These are phyloP conservation scores for Chrysomela aeneicollis DNA, from an alignment of 2,888 invertebrate species.

Conservation along the genomic window DNA sequence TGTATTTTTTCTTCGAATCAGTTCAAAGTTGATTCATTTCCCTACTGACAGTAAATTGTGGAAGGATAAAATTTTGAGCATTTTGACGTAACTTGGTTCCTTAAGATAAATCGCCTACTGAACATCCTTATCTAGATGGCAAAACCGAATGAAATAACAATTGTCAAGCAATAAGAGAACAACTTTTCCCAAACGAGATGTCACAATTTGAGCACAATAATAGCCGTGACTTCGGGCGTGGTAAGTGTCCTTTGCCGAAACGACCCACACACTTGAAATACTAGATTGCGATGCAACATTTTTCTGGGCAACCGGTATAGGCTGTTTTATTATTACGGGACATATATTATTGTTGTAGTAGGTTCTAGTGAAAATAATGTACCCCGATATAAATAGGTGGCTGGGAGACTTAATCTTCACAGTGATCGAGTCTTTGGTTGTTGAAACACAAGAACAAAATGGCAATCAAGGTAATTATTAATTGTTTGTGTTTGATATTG, in stretches of 20 bases:
- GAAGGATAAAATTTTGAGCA: no score
- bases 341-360: not conserved
- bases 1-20: no score
- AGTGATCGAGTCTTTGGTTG: not conserved
- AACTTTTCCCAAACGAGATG: not conserved
- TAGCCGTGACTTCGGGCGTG: slow-evolving; percentile 3
- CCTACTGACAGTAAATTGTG: no score
- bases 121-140: not conserved
- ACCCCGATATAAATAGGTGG: not conserved
- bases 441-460: not conserved
- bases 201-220: not conserved
- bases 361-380: not conserved
- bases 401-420: not conserved
- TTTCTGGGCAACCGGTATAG: not conserved
- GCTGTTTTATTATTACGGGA: not conserved
- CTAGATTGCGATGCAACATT: not conserved
- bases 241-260: not conserved
- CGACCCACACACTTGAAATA: not conserved
- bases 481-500: no score
- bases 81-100: no score
- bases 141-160: not conserved
- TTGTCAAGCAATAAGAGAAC: not conserved
- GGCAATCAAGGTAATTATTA: not conserved
- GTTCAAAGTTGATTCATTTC: no score
- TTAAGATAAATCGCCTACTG: not conserved